Percentiles rank a stretch among this genome's conserved stretches.
phyloP scores from a whole-genome alignment of 2,113 vertebrate species.

The Campylomormyrus tamandua region DNA sequence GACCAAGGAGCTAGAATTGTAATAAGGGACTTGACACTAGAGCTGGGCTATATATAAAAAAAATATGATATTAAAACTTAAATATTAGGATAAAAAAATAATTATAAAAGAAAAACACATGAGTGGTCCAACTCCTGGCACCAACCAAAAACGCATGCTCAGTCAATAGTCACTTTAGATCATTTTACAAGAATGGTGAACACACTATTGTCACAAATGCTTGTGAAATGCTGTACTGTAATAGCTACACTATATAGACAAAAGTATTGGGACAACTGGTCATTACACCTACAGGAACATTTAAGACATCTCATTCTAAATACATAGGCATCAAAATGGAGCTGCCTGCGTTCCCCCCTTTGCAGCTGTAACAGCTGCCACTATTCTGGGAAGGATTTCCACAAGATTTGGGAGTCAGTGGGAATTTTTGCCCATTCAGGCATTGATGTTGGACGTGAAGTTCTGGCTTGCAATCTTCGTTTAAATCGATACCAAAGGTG shows the following conservation, averaged over 20 bases:
- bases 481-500: too few species aligned
- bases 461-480: too few species aligned
- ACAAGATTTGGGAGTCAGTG: too few species aligned
- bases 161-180: background rate
- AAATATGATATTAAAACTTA: background rate
- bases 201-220: background rate
- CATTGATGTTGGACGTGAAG: too few species aligned
- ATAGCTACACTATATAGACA: background rate
- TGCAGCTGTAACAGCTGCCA: background rate
- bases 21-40: background rate
- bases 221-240: background rate
- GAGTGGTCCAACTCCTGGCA: background rate
- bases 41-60: background rate
- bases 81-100: background rate
- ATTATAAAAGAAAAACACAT: too few species aligned
- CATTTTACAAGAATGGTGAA: background rate
- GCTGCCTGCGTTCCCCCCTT: too few species aligned
- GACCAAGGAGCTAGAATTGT: background rate
- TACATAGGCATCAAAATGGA: too few species aligned
- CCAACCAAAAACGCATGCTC: background rate
- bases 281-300: too few species aligned
- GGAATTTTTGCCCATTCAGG: too few species aligned
- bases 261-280: too few species aligned
- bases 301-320: too few species aligned
- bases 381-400: too few species aligned